These are phyloP conservation scores for Engystomops pustulosus DNA, from an alignment of 2,113 vertebrate genomes.

Conservation along the genomic window DNA sequence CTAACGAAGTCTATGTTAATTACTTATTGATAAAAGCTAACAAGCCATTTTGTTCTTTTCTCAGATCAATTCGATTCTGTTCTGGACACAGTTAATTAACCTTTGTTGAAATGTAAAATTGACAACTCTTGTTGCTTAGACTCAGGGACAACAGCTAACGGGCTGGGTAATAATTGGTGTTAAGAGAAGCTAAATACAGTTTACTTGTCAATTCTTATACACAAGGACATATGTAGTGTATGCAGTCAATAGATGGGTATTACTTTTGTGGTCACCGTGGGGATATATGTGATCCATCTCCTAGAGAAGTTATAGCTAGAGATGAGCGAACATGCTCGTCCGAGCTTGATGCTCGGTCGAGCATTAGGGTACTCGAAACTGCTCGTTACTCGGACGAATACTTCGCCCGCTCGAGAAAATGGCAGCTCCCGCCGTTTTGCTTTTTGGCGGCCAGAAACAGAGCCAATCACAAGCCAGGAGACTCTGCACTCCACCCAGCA, in stretches of 20 bases:
- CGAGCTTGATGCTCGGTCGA: too few relatives aligned
- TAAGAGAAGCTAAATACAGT: constrained; percentile 6
- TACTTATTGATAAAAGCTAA: constrained; percentile 50
- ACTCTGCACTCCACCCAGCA: too few relatives aligned
- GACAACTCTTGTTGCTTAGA: background rate
- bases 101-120: constrained; percentile 36
- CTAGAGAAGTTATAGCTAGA: too few relatives aligned
- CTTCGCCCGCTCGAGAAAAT: too few relatives aligned
- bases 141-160: background rate
- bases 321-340: too few relatives aligned
- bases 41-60: constrained; percentile 18
- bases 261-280: too few relatives aligned
- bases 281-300: too few relatives aligned
- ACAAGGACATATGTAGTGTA: background rate
- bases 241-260: background rate
- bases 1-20: constrained; percentile 47
- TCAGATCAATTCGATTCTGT: background rate
- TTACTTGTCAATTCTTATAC: background rate
- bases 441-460: too few relatives aligned
- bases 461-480: too few relatives aligned
- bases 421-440: too few relatives aligned
- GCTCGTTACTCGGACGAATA: too few relatives aligned
- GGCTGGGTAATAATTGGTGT: constrained; percentile 15
- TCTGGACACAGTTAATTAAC: constrained; percentile 43
- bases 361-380: too few relatives aligned